Conservation (phyloP, 2,888 invertebrate genomes). For the Ditula angustiorana region DNA sequence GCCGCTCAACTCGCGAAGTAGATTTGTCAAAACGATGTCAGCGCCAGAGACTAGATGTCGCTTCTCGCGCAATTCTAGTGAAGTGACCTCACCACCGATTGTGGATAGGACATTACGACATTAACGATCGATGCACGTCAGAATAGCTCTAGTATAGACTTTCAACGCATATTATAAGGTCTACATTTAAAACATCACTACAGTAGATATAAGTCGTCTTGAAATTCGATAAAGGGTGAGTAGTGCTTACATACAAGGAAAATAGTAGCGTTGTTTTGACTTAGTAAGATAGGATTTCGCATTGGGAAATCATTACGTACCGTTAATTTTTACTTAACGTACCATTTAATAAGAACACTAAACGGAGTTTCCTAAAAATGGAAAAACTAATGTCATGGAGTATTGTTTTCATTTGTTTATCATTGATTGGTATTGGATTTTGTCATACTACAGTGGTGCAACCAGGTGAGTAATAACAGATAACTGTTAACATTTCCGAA, state of each 20-base stretch:
- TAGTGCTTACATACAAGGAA: background rate
- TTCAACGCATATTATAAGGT: too few relatives aligned
- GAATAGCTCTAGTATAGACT: too few relatives aligned
- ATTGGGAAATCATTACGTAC: too few relatives aligned
- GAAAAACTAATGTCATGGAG: background rate
- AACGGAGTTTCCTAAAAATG: background rate
- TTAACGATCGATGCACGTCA: too few relatives aligned
- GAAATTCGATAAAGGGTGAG: background rate
- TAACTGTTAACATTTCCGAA: too few relatives aligned
- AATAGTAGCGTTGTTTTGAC: background rate
- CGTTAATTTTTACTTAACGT: too few relatives aligned
- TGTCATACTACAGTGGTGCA: background rate
- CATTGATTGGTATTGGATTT: background rate
- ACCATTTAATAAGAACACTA: background rate
- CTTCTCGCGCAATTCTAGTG: too few relatives aligned
- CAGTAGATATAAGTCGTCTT: background rate
- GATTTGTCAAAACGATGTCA: background rate
- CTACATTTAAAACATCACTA: background rate
- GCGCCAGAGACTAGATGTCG: background rate
- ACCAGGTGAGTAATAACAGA: background rate
- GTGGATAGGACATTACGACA: too few relatives aligned
- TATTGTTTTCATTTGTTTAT: background rate
- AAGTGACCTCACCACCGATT: too few relatives aligned
- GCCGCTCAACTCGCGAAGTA: too few relatives aligned
- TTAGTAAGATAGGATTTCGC: background rate